Percentiles rank a stretch among this genome's conserved stretches.
Conservation (phyloP, 1,140 invertebrate genomes). For the Tetramorium parvispinum region DNA sequence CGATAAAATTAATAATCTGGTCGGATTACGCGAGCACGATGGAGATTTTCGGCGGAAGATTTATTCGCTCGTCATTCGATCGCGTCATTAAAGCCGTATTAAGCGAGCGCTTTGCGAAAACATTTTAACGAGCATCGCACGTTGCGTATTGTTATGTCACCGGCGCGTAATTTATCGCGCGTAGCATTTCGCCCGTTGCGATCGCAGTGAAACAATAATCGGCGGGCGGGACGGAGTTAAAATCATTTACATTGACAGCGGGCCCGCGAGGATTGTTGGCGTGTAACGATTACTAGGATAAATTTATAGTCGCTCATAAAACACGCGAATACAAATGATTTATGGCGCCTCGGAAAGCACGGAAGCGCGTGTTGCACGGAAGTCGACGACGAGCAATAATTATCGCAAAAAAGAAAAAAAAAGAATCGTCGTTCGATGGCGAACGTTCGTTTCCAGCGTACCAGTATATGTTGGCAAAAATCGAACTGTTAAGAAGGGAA, state of each 20-base stretch:
- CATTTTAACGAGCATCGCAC: constrained; percentile 62
- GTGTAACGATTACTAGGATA: constrained; percentile 62
- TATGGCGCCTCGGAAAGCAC: constrained; percentile 64
- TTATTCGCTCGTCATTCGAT: constrained; percentile 15
- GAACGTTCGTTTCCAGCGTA: background rate
- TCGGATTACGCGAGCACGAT: background rate
- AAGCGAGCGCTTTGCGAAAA: constrained; percentile 4
- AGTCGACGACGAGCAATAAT: constrained; percentile 26
- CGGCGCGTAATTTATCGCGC: constrained; percentile 60
- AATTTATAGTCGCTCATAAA: constrained; percentile 69
- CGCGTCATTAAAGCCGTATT: constrained; percentile 28
- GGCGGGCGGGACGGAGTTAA: background rate
- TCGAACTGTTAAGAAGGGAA: background rate
- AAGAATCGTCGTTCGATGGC: background rate
- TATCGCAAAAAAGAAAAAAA: constrained; percentile 32
- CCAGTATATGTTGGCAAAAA: background rate
- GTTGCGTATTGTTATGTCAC: constrained; percentile 61
- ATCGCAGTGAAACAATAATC: constrained; percentile 34
- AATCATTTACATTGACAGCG: constrained; percentile 60
- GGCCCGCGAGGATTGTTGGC: constrained; percentile 51
- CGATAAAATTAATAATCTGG: constrained; percentile 26
- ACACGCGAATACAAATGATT: constrained; percentile 62
- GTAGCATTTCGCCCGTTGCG: constrained; percentile 21
- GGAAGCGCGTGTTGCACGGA: constrained; percentile 15
- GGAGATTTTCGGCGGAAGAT: background rate